Percentiles rank a stretch among this genome's conserved stretches.
phyloP scores from a whole-genome alignment of 2,888 invertebrate species.

The Hybos culiciformis region DNA sequence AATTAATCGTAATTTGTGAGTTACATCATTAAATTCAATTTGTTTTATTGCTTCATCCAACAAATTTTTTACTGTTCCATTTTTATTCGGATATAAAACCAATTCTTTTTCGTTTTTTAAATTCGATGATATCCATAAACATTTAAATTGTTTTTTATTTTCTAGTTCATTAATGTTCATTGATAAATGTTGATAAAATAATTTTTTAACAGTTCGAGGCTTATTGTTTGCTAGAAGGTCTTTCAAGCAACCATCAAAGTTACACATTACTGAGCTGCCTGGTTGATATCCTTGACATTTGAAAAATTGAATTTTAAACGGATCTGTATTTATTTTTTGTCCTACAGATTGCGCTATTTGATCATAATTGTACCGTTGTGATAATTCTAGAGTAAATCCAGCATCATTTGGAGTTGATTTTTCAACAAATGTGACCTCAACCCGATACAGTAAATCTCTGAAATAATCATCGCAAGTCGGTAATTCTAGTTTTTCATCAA shows the following conservation, averaged over 20 bases:
- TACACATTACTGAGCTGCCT: neutral
- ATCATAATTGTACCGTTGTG: constrained; percentile 86
- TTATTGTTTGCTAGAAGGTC: constrained; percentile 54
- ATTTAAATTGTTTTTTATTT: constrained; percentile 89
- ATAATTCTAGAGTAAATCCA: constrained; percentile 75
- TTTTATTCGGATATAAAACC: constrained; percentile 92
- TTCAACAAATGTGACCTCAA: constrained; percentile 93
- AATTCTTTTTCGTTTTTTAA: constrained; percentile 92
- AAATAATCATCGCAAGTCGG: constrained; percentile 92
- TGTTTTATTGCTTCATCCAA: constrained; percentile 89
- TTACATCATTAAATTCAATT: constrained; percentile 74
- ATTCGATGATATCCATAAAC: constrained; percentile 71
- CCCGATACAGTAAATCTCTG: constrained; percentile 71
- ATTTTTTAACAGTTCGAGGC: constrained; percentile 84
- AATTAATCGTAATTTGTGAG: constrained; percentile 71
- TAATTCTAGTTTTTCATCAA: constrained; percentile 64
- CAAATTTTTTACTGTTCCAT: constrained; percentile 77
- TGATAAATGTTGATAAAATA: constrained; percentile 93
- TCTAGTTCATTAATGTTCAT: constrained; percentile 95
- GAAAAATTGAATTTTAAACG: constrained; percentile 90
- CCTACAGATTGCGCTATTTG: constrained; percentile 90
- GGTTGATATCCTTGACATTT: constrained; percentile 62
- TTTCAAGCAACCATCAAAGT: neutral
- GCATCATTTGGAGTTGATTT: constrained; percentile 70
- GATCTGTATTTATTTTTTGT: constrained; percentile 81